Base-by-base conservation (phyloP, 1,140 invertebrate species). In the Pseudoatta argentina region DNA sequence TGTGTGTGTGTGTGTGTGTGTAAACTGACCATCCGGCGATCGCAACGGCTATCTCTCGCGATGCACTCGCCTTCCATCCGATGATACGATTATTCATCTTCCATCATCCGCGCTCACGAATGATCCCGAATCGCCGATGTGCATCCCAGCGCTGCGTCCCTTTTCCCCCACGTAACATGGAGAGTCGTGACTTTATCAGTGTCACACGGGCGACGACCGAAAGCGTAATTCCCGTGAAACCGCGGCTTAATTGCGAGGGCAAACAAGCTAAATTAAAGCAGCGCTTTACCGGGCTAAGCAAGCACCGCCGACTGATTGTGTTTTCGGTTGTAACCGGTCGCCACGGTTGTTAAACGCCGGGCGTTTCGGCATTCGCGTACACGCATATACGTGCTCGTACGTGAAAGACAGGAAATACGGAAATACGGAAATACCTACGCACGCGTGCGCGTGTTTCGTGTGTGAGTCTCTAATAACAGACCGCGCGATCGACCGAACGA, bases 191-290 rank as follows among this genome's bases (percentile, higher is more conserved):
- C 77, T 83, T 79, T 64, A 77, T 87, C 77, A 75, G 71, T 77
- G 81, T 82, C 82, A 85, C 75, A n/a, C 48, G 69, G 85, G 64
- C 77, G 76, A 73, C 75, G 83, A 76, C 39, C 76, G 76, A 75
- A 77, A 72, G 81, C 86, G 87, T 92, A 93, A 92, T 92, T 93
- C 88, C 87, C 91, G 90, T 91, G 90, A 91, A 89, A 92, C 91
- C 88, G 71, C 86, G 85, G 89, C 85, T 92, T 92, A 93, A 93
- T 93, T 90, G 90, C 87, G 64, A 86, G 85, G 75, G 83, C 87
- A 91, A 93, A 93, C 89, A 91, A 91, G 88, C 85, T 89, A 87
- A 91, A 93, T 93, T 91, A 93, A 92, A 92, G 88, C 88, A 76
- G 66, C 87, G 89, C 91, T 92, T 92, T 91, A 85, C 86, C 64